A percentile compares a stretch with the other conserved stretches of the same genome.
Evolutionary conservation across 2,888 invertebrate species (phyloP).

Genomic region (Tenthredo scrophulariae): DNA sequence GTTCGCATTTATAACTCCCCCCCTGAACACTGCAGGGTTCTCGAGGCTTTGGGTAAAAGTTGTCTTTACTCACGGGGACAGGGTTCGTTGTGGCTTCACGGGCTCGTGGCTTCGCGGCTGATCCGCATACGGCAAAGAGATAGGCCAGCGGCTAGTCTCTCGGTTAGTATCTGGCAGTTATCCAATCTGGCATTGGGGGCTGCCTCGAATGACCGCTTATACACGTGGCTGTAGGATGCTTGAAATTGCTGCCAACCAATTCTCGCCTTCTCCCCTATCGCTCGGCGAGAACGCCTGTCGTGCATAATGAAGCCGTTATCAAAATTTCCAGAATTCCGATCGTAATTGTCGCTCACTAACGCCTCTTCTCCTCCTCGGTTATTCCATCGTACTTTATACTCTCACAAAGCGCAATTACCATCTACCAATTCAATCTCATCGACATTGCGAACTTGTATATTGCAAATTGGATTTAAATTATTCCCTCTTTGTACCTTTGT

Average conservation of each 20-base stretch:
- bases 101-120: conserved; percentile 40
- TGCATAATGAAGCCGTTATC: conserved; percentile 46
- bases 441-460: neutral
- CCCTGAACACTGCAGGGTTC: neutral
- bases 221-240: conserved; percentile 27
- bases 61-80: conserved; percentile 33
- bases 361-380: neutral
- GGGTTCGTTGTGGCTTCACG: conserved; percentile 32
- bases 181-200: conserved; percentile 30
- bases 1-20: neutral
- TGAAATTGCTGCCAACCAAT: conserved; percentile 49
- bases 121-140: conserved; percentile 44
- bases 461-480: conserved; percentile 44
- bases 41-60: conserved; percentile 34
- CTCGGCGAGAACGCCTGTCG: conserved; percentile 19
- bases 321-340: conserved; percentile 45
- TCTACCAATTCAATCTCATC: conserved; percentile 26
- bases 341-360: neutral
- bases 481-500: neutral
- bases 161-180: conserved; percentile 48
- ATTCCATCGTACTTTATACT: neutral
- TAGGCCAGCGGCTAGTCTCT: conserved; percentile 33
- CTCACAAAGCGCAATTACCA: conserved; percentile 29
- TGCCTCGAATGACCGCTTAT: conserved; percentile 36
- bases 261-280: conserved; percentile 24